Base-by-base conservation (phyloP, 1,140 invertebrate species). In the Nixonia krombeini region DNA sequence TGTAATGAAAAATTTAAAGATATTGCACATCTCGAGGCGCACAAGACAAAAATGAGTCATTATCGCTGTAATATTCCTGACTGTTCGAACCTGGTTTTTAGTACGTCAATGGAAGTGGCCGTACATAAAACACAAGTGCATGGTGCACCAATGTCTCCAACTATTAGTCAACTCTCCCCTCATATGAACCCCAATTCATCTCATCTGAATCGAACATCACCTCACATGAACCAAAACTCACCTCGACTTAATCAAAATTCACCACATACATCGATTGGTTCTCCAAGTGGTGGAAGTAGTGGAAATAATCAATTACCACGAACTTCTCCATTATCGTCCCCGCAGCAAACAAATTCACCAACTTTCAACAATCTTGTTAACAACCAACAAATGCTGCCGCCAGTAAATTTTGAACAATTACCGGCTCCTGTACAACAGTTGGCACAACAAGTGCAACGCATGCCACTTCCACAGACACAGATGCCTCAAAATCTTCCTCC, bases 371-470 rank as follows among this genome's bases (percentile, higher is more conserved):
- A 64, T 9, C 21, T 42, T 5, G 47, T 16, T 6, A 12, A 29
- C 25, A 17, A 49, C 0, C 74, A 80, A 16, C 66, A 76, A 13
- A 71, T 78, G 41, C 75, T 81, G 26, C 71, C 81, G 0, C 82
- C 82, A 0, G 76, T 82, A 7, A 85, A 81, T 63, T 78, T 84
- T 10, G 82, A 85, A 9, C 83, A 85, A 50, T 51, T 85, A 26
- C 81, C 85, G n/a, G 82, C 81, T n/a, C 84, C 83, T 0, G 84
- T 86, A 2, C 85, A 86, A 47, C 86, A 87, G 52, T 58, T 86
- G n/a, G 85, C 82, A 1, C 86, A 87, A 49, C 85, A 87, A 61
- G 85, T 86, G 4, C 85, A 86, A 49, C 76, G 85, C 37, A 82
- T 86, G 80, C 84, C 84, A 16, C 62, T 85, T 55, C 84, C 83